phyloP scores from a whole-genome alignment of 2,113 vertebrate species.

The Rhinichthys klamathensis region DNA sequence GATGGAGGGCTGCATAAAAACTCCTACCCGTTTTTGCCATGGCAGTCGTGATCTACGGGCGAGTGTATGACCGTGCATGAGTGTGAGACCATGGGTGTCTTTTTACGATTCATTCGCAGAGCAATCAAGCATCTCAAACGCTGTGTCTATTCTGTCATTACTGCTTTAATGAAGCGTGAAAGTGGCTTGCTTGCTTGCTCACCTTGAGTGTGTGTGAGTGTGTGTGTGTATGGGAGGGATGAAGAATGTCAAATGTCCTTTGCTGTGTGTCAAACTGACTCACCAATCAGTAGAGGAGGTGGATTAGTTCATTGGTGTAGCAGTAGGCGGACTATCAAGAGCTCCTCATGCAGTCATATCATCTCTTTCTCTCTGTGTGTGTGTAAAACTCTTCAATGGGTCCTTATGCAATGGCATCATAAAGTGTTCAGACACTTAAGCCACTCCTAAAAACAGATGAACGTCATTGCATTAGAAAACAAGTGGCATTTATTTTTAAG shows the following conservation, averaged over 20 bases:
- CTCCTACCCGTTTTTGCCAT: background rate
- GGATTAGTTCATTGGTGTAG: constrained; percentile 40
- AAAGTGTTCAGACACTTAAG: background rate
- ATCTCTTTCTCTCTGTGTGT: background rate
- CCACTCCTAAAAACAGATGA: background rate
- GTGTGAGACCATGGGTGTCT: constrained; percentile 51
- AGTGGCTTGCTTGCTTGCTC: constrained; percentile 66
- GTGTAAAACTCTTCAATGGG: constrained; percentile 1
- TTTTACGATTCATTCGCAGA: constrained; percentile 64
- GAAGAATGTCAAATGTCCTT: constrained; percentile 29
- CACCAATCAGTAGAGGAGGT: constrained; percentile 46
- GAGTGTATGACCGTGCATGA: background rate
- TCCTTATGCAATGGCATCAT: background rate
- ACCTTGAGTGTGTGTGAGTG: constrained; percentile 61
- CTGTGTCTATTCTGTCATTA: constrained; percentile 61
- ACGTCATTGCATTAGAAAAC: background rate
- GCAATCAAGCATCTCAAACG: constrained; percentile 62
- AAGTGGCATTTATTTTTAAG: background rate
- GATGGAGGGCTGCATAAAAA: background rate
- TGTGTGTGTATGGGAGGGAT: background rate
- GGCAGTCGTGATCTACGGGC: constrained; percentile 4
- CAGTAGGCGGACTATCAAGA: constrained; percentile 48
- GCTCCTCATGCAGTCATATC: constrained; percentile 6
- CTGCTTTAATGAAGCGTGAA: constrained; percentile 74
- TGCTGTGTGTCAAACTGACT: constrained; percentile 42